These are phyloP conservation scores for Porites cylindrica DNA, from an alignment of 92 coral and sea anemone genomes.

Conservation along the genomic window DNA sequence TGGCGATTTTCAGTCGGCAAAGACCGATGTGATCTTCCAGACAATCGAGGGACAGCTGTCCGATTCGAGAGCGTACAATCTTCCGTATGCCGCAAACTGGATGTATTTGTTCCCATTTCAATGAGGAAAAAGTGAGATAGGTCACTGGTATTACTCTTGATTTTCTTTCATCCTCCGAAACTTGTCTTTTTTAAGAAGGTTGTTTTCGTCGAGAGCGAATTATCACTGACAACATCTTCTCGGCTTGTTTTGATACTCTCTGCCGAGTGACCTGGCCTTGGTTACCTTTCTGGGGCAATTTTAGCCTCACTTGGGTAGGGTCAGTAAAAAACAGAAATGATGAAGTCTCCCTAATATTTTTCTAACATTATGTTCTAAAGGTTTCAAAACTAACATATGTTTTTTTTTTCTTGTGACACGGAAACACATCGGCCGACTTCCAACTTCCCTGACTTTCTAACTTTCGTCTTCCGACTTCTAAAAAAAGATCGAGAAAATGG, in stretches of 20 bases:
- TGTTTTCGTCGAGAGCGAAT: not conserved
- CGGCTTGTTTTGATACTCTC: conserved; percentile 38
- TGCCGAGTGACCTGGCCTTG: conserved; percentile 42
- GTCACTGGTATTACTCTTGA: not conserved
- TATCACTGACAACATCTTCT: conserved; percentile 4
- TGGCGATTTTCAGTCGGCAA: conserved; percentile 67
- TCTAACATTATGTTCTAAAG: too few species aligned
- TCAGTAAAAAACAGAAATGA: not conserved
- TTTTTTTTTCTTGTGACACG: too few species aligned
- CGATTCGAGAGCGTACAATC: conserved; percentile 48
- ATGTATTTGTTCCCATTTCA: conserved; percentile 43
- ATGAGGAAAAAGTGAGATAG: not conserved
- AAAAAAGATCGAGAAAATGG: too few species aligned
- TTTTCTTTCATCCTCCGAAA: conserved; percentile 8
- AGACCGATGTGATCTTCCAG: conserved; percentile 87
- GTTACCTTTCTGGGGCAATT: not conserved
- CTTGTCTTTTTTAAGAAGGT: conserved; percentile 12
- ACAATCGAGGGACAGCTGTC: conserved; percentile 81
- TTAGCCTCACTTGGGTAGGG: not conserved
- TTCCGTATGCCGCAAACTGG: conserved; percentile 38
- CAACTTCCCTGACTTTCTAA: too few species aligned
- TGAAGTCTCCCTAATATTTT: too few species aligned
- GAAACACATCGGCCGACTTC: too few species aligned
- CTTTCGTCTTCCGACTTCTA: too few species aligned
- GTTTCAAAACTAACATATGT: too few species aligned